phyloP scores from a whole-genome alignment of 2,797 vertebrate genomes.

The Lagocephalus sceleratus region DNA sequence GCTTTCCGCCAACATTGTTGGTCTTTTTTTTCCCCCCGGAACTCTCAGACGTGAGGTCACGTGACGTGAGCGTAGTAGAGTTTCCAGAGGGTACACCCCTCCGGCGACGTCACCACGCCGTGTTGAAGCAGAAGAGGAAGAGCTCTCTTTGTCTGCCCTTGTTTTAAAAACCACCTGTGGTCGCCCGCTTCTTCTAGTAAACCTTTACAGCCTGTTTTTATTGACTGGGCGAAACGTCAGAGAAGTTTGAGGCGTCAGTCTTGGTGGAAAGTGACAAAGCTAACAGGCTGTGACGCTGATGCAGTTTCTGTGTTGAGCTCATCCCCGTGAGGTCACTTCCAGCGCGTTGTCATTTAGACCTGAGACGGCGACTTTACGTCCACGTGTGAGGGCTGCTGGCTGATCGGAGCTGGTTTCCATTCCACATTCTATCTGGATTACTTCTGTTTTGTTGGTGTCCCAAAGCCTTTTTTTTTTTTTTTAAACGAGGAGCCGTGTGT shows the following conservation, averaged over 20 bases:
- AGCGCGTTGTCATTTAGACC: no score
- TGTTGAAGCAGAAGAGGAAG: slow-evolving; percentile 13
- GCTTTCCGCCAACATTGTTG: slow-evolving; percentile 8
- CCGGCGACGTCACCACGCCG: slow-evolving; percentile 1
- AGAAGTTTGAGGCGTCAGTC: no score
- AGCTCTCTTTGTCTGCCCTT: not conserved
- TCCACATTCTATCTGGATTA: no score
- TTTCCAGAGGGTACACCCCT: not conserved
- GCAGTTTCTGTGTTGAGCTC: no score
- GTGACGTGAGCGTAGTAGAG: not conserved
- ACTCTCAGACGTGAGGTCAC: not conserved
- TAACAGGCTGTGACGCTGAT: no score
- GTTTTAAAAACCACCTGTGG: not conserved
- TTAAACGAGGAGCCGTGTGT: slow-evolving; percentile 11
- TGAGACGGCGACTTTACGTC: no score
- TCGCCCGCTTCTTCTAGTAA: not conserved
- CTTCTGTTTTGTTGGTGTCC: no score
- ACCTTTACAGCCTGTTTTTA: slow-evolving; percentile 8
- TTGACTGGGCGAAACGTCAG: not conserved
- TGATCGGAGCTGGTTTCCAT: no score
- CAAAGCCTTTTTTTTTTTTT: not conserved
- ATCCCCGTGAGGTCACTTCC: no score
- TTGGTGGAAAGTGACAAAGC: no score
- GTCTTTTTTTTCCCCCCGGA: slow-evolving; percentile 3
- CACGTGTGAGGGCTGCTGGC: no score